Base-by-base conservation (phyloP, 2,113 vertebrate genomes). In the Stictonetta naevosa region DNA sequence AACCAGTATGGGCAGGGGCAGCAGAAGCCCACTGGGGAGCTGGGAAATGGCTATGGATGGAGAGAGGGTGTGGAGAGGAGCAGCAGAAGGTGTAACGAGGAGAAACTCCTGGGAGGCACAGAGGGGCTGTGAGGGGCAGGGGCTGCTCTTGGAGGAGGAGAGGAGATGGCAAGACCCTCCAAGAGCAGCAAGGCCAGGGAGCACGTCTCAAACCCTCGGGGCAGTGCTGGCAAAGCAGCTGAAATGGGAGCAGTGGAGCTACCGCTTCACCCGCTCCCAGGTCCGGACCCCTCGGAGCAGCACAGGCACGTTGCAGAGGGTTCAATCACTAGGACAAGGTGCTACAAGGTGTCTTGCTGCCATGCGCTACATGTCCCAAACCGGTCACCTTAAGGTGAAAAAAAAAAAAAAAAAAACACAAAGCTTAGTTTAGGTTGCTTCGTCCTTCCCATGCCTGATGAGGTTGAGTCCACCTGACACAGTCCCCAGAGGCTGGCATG, bases 21-120 rank as follows among this genome's bases (percentile, higher is more conserved):
- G 66, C 36, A 29, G 25, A 34, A 93, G 21, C 83, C 83, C 79
- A 7, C 76, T 44, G 19, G 42, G 25, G 28, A 83, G 18, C 36
- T 36, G 18, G 58, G 55, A 11, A 64, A 5, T 0, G 0, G 58
- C 58, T 26, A 28, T 1, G 7, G 36, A 18, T 1, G n/a, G 78
- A 63, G 36, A 68, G 55, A 50, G 63, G 38, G 1, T 56, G 15
- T 38, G 80, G 67, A 34, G 53, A 48, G 55, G 56, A 72, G 55
- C 40, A 42, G 78, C 31, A 50, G 89, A 48, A 60, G 25, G 42
- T 62, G 38, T 25, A 23, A 19, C 3, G 21, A 31, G 75, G 11
- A 88, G 31, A 16, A 10, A 44, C 1, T 8, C 1, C 2, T 2
- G 1, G 50, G 60, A 72, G 2, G 85, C 2, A 11, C 0, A 0